Evolutionary conservation across 2,888 invertebrate genomes (phyloP).

Genomic region (Dryocosmus kuriphilus): DNA sequence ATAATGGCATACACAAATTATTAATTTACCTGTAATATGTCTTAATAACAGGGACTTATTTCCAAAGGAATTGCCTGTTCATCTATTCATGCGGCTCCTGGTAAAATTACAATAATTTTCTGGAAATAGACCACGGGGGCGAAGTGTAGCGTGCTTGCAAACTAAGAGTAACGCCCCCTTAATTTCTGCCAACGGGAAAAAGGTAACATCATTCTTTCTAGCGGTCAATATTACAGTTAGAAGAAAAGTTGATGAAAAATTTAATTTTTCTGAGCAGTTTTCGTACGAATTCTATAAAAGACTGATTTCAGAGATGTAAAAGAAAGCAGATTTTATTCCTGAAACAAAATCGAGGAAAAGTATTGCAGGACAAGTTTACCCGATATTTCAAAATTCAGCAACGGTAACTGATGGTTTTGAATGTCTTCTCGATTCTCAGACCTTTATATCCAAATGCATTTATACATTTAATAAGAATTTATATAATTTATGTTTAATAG

Average conservation of each 20-base stretch:
- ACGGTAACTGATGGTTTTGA: too few species aligned
- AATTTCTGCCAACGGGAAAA: slow-evolving; percentile 25
- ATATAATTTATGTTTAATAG: too few species aligned
- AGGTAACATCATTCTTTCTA: slow-evolving; percentile 34
- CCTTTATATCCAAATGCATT: too few species aligned
- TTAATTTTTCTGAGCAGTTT: not conserved
- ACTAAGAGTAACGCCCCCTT: slow-evolving; percentile 34
- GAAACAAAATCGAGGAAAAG: too few species aligned
- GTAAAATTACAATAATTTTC: slow-evolving; percentile 40
- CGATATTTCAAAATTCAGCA: too few species aligned
- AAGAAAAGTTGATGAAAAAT: slow-evolving; percentile 22
- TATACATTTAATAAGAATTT: too few species aligned
- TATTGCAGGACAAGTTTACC: too few species aligned
- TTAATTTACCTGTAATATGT: slow-evolving; percentile 18
- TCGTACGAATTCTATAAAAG: not conserved
- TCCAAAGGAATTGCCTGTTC: slow-evolving; percentile 35
- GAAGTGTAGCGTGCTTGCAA: slow-evolving; percentile 36
- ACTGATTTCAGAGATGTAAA: too few species aligned
- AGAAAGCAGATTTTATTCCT: too few species aligned
- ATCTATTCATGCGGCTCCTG: slow-evolving; percentile 22
- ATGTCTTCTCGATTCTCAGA: too few species aligned
- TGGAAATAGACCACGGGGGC: slow-evolving; percentile 34
- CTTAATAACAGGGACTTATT: not conserved
- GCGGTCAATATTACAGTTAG: slow-evolving; percentile 14
- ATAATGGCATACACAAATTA: not conserved